Conservation (phyloP, 2,888 invertebrate genomes). For the Spilarctia lutea region DNA sequence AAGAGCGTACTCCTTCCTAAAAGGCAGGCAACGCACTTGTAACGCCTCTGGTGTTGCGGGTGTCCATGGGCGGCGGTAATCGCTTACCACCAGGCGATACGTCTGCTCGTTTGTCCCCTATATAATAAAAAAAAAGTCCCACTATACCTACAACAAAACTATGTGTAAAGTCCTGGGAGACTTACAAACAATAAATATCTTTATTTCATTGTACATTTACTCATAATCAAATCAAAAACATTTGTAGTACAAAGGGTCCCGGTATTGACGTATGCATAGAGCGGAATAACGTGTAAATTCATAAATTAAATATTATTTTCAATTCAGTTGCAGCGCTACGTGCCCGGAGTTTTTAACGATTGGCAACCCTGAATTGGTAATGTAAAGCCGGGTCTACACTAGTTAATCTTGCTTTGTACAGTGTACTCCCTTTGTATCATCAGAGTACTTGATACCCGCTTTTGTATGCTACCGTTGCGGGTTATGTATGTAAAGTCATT, state of each 20-base stretch:
- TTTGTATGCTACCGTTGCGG: slow-evolving; percentile 32
- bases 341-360: slow-evolving; percentile 35
- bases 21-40: too few species aligned
- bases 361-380: slow-evolving; percentile 38
- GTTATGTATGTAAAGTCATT: slow-evolving; percentile 43
- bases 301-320: slow-evolving; percentile 39
- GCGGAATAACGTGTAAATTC: slow-evolving; percentile 9
- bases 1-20: too few species aligned
- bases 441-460: slow-evolving; percentile 47
- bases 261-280: not conserved
- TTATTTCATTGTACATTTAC: not conserved
- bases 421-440: slow-evolving; percentile 48
- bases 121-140: too few species aligned
- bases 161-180: not conserved
- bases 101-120: too few species aligned
- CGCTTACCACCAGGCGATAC: too few species aligned
- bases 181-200: not conserved
- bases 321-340: slow-evolving; percentile 29
- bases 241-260: not conserved
- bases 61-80: too few species aligned
- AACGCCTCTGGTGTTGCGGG: too few species aligned
- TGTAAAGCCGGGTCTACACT: slow-evolving; percentile 49
- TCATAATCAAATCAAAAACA: not conserved
- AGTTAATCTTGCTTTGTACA: slow-evolving; percentile 53
- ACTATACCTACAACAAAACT: too few species aligned